These are phyloP conservation scores for Polyploca ridens DNA, from an alignment of 2,888 invertebrate genomes.

Conservation along the genomic window DNA sequence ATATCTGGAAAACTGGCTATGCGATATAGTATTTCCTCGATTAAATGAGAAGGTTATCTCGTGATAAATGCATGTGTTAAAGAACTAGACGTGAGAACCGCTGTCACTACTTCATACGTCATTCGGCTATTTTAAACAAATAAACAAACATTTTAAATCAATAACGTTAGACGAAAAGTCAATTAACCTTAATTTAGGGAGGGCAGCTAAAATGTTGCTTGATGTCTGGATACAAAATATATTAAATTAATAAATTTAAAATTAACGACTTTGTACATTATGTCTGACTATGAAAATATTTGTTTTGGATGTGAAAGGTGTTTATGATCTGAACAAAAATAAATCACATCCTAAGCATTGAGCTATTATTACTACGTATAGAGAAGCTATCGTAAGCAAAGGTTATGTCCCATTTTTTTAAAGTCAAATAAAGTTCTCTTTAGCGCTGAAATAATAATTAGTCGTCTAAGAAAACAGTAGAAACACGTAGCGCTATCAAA, in stretches of 20 bases:
- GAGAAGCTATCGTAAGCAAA: too few species aligned
- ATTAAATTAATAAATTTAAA: not conserved
- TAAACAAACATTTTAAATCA: constrained; percentile 57
- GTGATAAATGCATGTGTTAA: not conserved
- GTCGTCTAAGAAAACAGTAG: too few species aligned
- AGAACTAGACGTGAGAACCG: constrained; percentile 36
- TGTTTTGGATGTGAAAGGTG: too few species aligned
- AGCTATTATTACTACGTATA: too few species aligned
- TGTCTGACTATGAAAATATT: too few species aligned
- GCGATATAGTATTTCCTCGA: not conserved
- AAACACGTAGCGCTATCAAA: too few species aligned
- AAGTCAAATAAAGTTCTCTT: too few species aligned
- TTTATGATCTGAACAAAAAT: not conserved
- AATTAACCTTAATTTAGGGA: constrained; percentile 69
- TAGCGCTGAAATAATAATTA: too few species aligned
- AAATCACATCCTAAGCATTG: too few species aligned
- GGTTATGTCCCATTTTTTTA: too few species aligned
- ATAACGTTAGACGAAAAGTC: constrained; percentile 56
- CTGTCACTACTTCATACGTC: constrained; percentile 35
- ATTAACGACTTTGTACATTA: too few species aligned
- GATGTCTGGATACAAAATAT: not conserved
- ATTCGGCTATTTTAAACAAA: constrained; percentile 46
- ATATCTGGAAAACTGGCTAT: constrained; percentile 23
- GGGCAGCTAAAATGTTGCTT: constrained; percentile 55
- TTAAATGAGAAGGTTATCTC: constrained; percentile 1